These are phyloP conservation scores for Micromussa lordhowensis DNA, from an alignment of 92 coral and sea anemone species.

Conservation along the genomic window DNA sequence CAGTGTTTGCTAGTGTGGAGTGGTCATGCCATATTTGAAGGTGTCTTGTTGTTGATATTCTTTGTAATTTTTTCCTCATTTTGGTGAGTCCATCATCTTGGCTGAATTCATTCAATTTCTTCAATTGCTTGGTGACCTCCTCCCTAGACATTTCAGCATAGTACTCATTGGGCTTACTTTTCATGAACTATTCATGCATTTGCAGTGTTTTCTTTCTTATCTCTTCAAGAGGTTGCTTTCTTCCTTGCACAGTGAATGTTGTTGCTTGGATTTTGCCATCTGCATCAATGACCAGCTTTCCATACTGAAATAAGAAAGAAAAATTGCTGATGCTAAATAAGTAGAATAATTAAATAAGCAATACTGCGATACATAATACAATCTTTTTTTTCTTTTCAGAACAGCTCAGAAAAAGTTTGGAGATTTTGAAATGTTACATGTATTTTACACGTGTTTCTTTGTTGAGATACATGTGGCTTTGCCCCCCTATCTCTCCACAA, in stretches of 20 bases:
- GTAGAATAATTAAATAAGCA: too few species aligned
- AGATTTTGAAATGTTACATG: too few species aligned
- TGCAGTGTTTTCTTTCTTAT: constrained; percentile 34
- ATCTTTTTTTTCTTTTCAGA: too few species aligned
- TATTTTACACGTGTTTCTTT: too few species aligned
- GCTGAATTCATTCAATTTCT: constrained; percentile 24
- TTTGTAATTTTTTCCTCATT: constrained; percentile 43
- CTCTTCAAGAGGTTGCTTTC: constrained; percentile 37
- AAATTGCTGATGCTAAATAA: too few species aligned
- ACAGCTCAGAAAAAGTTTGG: too few species aligned
- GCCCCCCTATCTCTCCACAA: too few species aligned
- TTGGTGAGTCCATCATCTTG: constrained; percentile 35
- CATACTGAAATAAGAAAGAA: too few species aligned
- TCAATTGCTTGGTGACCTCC: neutral
- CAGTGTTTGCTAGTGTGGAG: constrained; percentile 67
- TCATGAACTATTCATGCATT: constrained; percentile 20
- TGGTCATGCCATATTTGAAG: constrained; percentile 60
- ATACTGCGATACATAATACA: too few species aligned
- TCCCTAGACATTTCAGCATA: constrained; percentile 44
- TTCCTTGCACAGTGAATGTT: neutral
- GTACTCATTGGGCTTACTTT: constrained; percentile 18
- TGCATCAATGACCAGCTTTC: too few species aligned
- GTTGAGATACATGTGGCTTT: too few species aligned
- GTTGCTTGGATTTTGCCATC: too few species aligned
- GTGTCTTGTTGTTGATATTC: constrained; percentile 43